phyloP scores from a whole-genome alignment of 2,113 vertebrate species.

The Myrmecobius fasciatus region DNA sequence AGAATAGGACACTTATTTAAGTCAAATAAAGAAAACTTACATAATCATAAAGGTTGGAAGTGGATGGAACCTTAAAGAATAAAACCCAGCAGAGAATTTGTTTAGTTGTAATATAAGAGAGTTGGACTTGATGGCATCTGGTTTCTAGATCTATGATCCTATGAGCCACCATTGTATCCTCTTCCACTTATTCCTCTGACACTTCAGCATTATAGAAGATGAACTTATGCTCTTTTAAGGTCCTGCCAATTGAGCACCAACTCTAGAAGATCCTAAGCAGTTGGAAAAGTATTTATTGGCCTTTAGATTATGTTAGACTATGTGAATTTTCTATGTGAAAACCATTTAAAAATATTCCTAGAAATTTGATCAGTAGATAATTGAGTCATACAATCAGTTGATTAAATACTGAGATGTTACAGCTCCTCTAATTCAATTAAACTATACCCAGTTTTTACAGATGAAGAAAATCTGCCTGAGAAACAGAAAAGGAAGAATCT shows the following conservation, averaged over 20 bases:
- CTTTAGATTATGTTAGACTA: not conserved
- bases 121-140: not conserved
- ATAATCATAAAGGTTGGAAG: not conserved
- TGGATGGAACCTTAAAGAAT: not conserved
- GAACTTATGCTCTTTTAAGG: not conserved
- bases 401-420: not conserved
- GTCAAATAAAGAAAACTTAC: not conserved
- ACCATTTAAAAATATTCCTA: not conserved
- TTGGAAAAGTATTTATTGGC: not conserved
- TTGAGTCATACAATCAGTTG: not conserved
- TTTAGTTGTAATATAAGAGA: not conserved
- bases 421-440: not conserved
- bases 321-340: not conserved
- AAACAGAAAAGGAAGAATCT: not conserved
- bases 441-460: not conserved
- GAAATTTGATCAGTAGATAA: not conserved
- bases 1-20: not conserved
- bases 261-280: not conserved
- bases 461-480: not conserved
- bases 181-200: not conserved
- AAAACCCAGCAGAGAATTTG: not conserved
- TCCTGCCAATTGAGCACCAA: not conserved
- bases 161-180: not conserved
- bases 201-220: not conserved
- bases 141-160: not conserved